These are phyloP conservation scores for Forbesichthys agassizii DNA, from an alignment of 2,113 vertebrate species.

Conservation along the genomic window DNA sequence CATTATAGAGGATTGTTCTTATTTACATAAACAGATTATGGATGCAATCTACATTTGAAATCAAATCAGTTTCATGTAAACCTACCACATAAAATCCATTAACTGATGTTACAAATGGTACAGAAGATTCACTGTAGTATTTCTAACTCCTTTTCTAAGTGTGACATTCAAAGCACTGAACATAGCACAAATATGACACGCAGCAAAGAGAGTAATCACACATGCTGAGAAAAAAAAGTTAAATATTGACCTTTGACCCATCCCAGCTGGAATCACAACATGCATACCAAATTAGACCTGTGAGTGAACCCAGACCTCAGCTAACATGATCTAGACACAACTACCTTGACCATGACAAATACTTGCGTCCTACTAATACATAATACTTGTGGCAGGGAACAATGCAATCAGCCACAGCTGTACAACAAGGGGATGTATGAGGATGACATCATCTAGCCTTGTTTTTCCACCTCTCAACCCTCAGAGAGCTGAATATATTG, in stretches of 20 bases:
- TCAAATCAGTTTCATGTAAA: too few species aligned
- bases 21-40: too few species aligned
- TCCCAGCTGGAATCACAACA: constrained; percentile 36
- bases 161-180: too few species aligned
- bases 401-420: constrained; percentile 25
- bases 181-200: not conserved
- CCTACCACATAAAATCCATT: too few species aligned
- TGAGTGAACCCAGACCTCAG: constrained; percentile 24
- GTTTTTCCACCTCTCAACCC: constrained; percentile 9
- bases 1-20: too few species aligned
- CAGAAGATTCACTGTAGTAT: too few species aligned
- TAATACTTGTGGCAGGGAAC: not conserved
- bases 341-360: constrained; percentile 8
- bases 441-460: constrained; percentile 26
- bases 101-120: too few species aligned
- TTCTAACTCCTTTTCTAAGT: too few species aligned
- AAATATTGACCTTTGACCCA: constrained; percentile 39
- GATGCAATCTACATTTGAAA: too few species aligned
- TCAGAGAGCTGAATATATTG: constrained; percentile 3
- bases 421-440: not conserved
- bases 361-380: constrained; percentile 25
- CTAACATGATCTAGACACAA: constrained; percentile 38
- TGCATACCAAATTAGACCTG: constrained; percentile 21
- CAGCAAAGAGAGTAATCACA: not conserved
- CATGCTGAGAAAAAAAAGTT: not conserved